A percentile compares a stretch with the other conserved stretches of the same genome.
Evolutionary conservation across 1,140 invertebrate species (phyloP).

Genomic region (Sitodiplosis mosellana): DNA sequence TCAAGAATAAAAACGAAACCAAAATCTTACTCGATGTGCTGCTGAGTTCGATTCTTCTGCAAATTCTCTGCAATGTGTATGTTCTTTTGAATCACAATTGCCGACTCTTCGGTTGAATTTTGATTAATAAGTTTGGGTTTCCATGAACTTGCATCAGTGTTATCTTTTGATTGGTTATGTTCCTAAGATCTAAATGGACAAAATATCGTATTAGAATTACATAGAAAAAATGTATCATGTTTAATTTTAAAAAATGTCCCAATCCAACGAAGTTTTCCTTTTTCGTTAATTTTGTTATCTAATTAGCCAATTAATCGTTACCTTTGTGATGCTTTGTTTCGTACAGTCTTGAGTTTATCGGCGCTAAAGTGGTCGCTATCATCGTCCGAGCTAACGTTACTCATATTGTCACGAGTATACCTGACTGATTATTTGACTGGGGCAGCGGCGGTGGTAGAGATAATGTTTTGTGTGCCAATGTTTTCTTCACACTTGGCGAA

Average conservation of each 20-base stretch:
- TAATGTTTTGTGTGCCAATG: too few relatives aligned
- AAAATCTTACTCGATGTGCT: constrained; percentile 77
- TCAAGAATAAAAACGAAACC: too few relatives aligned
- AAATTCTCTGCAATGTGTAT: constrained; percentile 55
- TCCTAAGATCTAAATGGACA: background rate
- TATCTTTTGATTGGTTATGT: constrained; percentile 1
- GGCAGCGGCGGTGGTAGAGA: too few relatives aligned
- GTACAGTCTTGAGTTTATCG: constrained; percentile 25
- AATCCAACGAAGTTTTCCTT: too few relatives aligned
- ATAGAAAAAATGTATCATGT: too few relatives aligned
- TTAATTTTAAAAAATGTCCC: too few relatives aligned
- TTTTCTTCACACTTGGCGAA: too few relatives aligned
- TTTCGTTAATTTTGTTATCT: background rate
- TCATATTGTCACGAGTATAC: constrained; percentile 2
- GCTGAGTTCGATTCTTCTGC: constrained; percentile 58
- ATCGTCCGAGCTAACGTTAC: constrained; percentile 8
- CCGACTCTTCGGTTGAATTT: constrained; percentile 29
- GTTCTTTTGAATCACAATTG: constrained; percentile 65
- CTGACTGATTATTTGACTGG: constrained; percentile 21
- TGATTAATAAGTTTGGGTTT: too few relatives aligned
- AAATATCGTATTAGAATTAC: too few relatives aligned
- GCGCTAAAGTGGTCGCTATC: constrained; percentile 22
- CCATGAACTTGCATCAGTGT: background rate
- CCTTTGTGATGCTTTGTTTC: constrained; percentile 25
- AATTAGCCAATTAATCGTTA: constrained; percentile 1